These are phyloP conservation scores for Pseudochirops cupreus DNA, from an alignment of 2,797 vertebrate species.

Conservation along the genomic window DNA sequence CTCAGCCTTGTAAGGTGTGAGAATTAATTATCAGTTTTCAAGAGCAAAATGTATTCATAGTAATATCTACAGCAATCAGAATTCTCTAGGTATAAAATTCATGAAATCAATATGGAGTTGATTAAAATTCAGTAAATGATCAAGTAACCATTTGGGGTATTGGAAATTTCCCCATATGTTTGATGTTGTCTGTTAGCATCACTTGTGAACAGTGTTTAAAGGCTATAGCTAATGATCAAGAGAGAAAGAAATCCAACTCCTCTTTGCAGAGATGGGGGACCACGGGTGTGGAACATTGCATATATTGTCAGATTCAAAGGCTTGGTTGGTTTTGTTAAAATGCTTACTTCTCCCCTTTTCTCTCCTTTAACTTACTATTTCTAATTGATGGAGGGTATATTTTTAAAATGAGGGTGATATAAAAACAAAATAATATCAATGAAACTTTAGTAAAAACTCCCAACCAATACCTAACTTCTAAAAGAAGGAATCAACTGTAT, in stretches of 20 bases:
- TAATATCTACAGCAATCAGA: constrained; percentile 78
- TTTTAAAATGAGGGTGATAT: background rate
- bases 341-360: too few species aligned
- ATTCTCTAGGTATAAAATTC: constrained; percentile 83
- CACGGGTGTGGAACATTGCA: background rate
- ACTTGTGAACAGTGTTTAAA: constrained; percentile 50
- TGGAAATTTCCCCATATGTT: constrained; percentile 71
- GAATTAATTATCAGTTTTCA: constrained; percentile 89
- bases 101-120: constrained; percentile 78
- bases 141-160: constrained; percentile 69
- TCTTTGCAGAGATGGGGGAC: background rate
- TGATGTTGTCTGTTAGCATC: constrained; percentile 71
- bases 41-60: constrained; percentile 83
- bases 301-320: background rate
- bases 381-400: background rate
- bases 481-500: constrained; percentile 37
- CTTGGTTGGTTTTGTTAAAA: background rate
- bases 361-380: background rate
- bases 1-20: constrained; percentile 83
- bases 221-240: background rate
- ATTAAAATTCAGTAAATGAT: constrained; percentile 80
- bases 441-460: background rate
- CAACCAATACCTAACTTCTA: background rate
- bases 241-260: background rate
- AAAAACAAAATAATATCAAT: background rate